phyloP scores from a whole-genome alignment of 2,797 vertebrate genomes.

The Sebastes itinus region DNA sequence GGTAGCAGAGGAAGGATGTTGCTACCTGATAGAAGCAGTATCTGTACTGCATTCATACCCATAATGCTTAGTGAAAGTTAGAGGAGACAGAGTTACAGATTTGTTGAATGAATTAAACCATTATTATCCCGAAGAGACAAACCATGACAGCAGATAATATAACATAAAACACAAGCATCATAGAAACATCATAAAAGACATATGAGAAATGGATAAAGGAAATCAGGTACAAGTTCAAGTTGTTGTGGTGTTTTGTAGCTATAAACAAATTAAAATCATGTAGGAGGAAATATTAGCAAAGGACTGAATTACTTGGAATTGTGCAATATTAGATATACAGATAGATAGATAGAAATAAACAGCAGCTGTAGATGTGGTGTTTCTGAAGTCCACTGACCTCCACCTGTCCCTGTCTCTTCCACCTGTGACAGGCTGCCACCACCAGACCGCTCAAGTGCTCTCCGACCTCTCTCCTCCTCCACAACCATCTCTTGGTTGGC shows the following conservation, averaged over 20 bases:
- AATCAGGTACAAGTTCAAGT: background rate
- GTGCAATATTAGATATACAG: background rate
- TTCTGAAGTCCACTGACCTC: background rate
- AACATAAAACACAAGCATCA: background rate
- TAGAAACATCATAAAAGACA: background rate
- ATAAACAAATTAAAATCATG: background rate
- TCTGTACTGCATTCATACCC: background rate
- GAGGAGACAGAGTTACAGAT: background rate
- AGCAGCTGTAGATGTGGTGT: background rate
- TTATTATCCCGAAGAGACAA: background rate
- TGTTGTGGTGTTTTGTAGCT: background rate
- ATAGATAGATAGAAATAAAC: background rate
- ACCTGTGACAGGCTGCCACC: slow-evolving; percentile 57
- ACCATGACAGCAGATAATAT: background rate
- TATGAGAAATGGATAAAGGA: background rate
- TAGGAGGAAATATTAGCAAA: background rate
- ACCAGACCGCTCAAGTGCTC: slow-evolving; percentile 45
- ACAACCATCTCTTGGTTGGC: background rate
- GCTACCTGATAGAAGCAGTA: too few relatives aligned
- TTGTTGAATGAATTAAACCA: background rate
- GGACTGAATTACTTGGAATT: background rate
- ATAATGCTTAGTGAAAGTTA: background rate
- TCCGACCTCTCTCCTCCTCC: slow-evolving; percentile 25
- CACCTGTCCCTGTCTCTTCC: slow-evolving; percentile 24
- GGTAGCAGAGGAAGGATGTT: background rate